Conservation (phyloP, 2,113 vertebrate genomes). For the Cromileptes altivelis region DNA sequence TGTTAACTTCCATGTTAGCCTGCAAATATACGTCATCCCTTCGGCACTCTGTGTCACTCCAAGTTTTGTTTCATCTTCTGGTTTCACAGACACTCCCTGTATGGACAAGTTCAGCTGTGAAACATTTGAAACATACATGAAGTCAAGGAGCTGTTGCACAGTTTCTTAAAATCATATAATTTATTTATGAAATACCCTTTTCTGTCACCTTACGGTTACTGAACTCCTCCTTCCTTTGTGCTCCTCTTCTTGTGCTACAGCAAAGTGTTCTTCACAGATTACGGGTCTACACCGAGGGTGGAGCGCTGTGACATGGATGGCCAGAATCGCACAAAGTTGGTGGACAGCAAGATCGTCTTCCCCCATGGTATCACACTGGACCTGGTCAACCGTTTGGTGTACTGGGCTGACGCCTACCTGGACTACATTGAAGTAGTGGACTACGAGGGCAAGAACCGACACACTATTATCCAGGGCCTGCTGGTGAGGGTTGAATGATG, state of each 20-base stretch:
- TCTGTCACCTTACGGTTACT: background rate
- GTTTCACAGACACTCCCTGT: too few species aligned
- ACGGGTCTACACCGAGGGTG: slow-evolving; percentile 96
- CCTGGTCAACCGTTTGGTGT: slow-evolving; percentile 95
- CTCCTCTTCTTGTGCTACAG: slow-evolving; percentile 72
- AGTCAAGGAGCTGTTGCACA: background rate
- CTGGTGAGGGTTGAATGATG: slow-evolving; percentile 86
- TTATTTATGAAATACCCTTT: too few species aligned
- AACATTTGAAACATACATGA: background rate
- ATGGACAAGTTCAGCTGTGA: too few species aligned
- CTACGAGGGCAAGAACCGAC: slow-evolving; percentile 96
- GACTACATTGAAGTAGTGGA: slow-evolving; percentile 99
- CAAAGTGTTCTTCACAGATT: slow-evolving; percentile 98
- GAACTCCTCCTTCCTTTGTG: background rate
- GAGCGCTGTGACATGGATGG: slow-evolving; percentile 98
- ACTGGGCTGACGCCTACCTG: slow-evolving; percentile 98
- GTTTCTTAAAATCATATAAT: too few species aligned
- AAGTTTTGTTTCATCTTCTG: too few species aligned
- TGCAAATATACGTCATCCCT: too few species aligned
- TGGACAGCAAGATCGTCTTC: slow-evolving; percentile 98
- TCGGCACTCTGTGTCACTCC: too few species aligned
- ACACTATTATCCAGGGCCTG: slow-evolving; percentile 97
- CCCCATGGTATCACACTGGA: slow-evolving; percentile 96
- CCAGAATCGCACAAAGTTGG: slow-evolving; percentile 97
- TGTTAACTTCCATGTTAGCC: too few species aligned